A percentile compares a stretch with the other conserved stretches of the same genome.
Evolutionary conservation across 2,113 vertebrate genomes (phyloP).

Genomic region (Campylomormyrus tamandua): DNA sequence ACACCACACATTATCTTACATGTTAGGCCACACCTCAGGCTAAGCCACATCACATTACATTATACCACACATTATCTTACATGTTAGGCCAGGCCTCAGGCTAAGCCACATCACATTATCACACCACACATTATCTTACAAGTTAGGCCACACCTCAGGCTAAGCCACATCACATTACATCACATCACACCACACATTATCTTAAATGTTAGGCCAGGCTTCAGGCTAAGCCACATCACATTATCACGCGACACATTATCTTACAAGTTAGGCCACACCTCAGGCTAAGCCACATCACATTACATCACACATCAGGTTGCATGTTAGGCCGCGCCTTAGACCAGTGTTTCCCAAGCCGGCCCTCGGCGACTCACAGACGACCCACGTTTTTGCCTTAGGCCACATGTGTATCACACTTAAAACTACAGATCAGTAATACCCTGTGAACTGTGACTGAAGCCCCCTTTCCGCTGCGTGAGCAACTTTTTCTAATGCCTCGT

Average conservation of each 20-base stretch:
- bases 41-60: neutral
- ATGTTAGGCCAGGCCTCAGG: neutral
- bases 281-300: neutral
- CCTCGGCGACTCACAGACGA: neutral
- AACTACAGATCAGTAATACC: neutral
- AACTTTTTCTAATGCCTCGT: neutral
- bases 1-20: neutral
- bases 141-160: neutral
- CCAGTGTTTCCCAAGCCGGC: neutral
- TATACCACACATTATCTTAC: neutral
- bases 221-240: neutral
- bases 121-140: neutral
- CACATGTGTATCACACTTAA: neutral
- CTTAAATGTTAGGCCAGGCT: too few species aligned
- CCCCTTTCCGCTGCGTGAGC: neutral
- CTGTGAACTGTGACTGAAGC: neutral
- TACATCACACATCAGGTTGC: neutral
- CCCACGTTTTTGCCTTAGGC: neutral
- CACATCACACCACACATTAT: neutral
- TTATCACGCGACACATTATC: neutral
- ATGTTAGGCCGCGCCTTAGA: neutral
- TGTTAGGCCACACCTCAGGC: too few species aligned
- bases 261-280: neutral
- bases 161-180: neutral
- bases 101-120: neutral